Evolutionary conservation across 1,140 invertebrate species (phyloP), one percentile per base, ranked within the genome.

Genomic region (Aleiodes sp.): DNA sequence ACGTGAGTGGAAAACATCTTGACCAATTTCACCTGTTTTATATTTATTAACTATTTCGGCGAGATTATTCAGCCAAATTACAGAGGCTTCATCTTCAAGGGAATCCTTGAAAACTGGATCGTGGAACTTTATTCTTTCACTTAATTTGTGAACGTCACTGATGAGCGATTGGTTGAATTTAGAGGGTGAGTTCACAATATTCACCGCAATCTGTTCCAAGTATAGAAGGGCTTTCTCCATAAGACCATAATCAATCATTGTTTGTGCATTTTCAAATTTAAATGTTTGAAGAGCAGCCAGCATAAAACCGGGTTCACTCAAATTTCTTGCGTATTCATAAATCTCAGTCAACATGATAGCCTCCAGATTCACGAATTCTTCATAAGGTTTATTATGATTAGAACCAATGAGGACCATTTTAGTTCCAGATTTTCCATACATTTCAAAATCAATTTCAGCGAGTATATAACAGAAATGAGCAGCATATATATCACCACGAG

Each of bases 381-480:
- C 77, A 71, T 91, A 91, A 3, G 88, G 76, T 72, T 88, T 87
- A 26, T 89, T 85, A 59, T 89, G 88, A 77, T 92, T 91, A 1
- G 93, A 90, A 52, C 95, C 93, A 66, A 98, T 88, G 12, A 98
- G 87, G 24, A 95, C 91, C 39, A 97, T 86, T 78, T 94, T 94
- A 4, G 87, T 89, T 56, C 88, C 88, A 67, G 80, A 88, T 78
- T 87, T 87, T 39, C 88, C 87, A 75, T 90, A 92, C 1, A 86
- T 79, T 1, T 91, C 90, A 82, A 95, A 94, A 61, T 91, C 90
- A 60, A 93, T 89, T 77, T 96, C 92, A 0, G 94, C 94, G 81
- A 97, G 91, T 67, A 99, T 85, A 86, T 98, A 98, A 82, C 96
- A 98, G 81, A 98, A 97, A 78, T 98, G 96, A 9, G 96, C 94